Evolutionary conservation across 2,113 vertebrate species (phyloP), one percentile per base, ranked within the genome.

Genomic region (Oncorhynchus mykiss): DNA sequence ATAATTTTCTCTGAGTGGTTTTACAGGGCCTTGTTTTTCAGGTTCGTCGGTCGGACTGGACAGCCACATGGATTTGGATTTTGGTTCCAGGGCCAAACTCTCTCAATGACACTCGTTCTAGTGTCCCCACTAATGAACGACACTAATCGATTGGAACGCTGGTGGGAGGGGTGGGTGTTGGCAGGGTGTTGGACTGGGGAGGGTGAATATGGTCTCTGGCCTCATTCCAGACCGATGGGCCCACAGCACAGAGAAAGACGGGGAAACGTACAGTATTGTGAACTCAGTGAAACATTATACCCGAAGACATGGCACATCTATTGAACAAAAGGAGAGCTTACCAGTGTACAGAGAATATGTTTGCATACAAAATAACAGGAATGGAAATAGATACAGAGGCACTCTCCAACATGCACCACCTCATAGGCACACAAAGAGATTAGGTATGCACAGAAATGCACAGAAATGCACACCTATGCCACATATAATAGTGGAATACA

Each of bases 91-190:
- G 77, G 83, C 88, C 76, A 86, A 82, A 90, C 81, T 85, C 51
- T 5, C 80, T 88, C 79, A 85, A 85, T 89, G 86, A 89, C 86
- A 87, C 70, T 75, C 79, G 77, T 80, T 88, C 82, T 88, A 87
- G 74, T 89, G 88, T 86, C 82, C 70, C 78, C 71, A 73, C 83
- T 90, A 89, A 91, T 88, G 88, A 92, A 91, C 78, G 78, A 82
- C 84, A 86, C 86, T 92, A 92, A 93, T 90, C 90, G 90, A 93
- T 93, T 92, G 82, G 78, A 91, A 88, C 76, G 78, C 88, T 91
- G 91, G 88, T 92, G 88, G 85, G 86, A 87, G 84, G 83, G 83
- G 78, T 78, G 79, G 77, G 75, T 57, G 25, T 74, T 77, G 25
- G 59, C 14, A 54, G 16, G 16, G 75, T 54, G 51, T 49, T 34